A percentile compares a stretch with the other conserved stretches of the same genome.
Conservation (phyloP, 2,888 invertebrate species). For the Pachydiplax longipennis region DNA sequence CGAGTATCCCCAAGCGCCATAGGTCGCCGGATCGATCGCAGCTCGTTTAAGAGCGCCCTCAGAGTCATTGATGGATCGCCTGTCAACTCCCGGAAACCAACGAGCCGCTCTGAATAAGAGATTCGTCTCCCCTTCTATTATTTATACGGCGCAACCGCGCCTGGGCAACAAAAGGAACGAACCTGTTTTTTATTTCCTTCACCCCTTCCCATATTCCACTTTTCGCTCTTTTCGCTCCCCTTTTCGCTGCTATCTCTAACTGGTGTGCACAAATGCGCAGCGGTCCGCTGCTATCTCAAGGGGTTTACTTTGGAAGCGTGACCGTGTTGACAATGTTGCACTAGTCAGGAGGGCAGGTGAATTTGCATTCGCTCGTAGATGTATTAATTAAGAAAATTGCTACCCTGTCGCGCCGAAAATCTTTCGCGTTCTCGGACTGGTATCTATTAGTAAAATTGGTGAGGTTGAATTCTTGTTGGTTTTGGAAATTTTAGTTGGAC, state of each 20-base stretch:
- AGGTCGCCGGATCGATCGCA: neutral
- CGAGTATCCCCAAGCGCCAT: neutral
- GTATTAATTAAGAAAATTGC: no score
- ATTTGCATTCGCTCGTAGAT: no score
- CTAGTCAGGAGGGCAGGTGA: no score
- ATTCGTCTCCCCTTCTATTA: neutral
- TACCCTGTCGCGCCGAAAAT: no score
- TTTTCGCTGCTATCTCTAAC: neutral
- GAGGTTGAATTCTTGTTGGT: no score
- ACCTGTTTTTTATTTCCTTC: neutral
- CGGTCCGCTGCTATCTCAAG: no score
- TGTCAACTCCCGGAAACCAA: constrained; percentile 1
- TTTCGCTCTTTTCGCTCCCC: neutral
- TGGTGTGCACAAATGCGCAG: neutral
- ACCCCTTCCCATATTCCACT: neutral
- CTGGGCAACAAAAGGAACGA: neutral
- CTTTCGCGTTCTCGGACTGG: no score
- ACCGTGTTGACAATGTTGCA: no score
- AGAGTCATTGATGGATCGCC: neutral
- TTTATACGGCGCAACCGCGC: neutral
- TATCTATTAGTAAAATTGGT: no score
- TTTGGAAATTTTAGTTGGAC: no score
- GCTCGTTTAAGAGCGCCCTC: neutral
- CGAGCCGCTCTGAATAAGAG: neutral
- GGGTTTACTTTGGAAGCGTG: no score